A percentile compares a stretch with the other conserved stretches of the same genome.
Conservation (phyloP, 2,113 vertebrate species). For the Parus major region DNA sequence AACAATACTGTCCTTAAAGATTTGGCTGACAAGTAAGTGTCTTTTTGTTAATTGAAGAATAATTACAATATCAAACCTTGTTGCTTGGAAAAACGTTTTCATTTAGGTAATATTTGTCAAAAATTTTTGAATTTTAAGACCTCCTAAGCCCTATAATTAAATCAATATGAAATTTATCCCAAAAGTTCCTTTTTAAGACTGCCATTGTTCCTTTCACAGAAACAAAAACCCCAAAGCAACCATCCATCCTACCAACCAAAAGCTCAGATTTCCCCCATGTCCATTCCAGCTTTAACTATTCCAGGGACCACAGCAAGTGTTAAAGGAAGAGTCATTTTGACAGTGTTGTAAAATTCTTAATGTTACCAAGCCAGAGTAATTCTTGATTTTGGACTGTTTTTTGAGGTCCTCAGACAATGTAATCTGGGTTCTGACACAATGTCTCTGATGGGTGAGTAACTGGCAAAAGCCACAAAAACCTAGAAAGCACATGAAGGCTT, state of each 20-base stretch:
- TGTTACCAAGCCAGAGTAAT: not conserved
- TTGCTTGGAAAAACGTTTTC: not conserved
- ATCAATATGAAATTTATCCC: not conserved
- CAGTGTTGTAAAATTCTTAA: not conserved
- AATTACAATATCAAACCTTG: not conserved
- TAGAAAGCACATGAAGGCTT: not conserved
- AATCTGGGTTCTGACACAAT: not conserved
- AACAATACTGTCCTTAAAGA: not conserved
- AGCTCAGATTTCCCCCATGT: not conserved
- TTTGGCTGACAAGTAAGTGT: not conserved
- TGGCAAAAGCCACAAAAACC: not conserved
- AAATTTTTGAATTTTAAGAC: not conserved
- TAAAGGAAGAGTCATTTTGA: not conserved
- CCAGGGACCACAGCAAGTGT: too few relatives aligned
- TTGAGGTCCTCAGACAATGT: not conserved
- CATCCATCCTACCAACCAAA: not conserved
- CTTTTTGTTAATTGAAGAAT: not conserved
- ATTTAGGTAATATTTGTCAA: not conserved
- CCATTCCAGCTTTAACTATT: not conserved
- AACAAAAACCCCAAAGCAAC: not conserved
- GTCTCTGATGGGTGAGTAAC: not conserved
- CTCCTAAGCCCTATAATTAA: not conserved
- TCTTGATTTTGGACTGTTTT: not conserved
- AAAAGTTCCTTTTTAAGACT: not conserved
- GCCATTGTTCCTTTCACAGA: not conserved